A percentile compares a stretch with the other conserved stretches of the same genome.
phyloP scores from a whole-genome alignment of 2,888 invertebrate species.

The Malthinus flaveolus region DNA sequence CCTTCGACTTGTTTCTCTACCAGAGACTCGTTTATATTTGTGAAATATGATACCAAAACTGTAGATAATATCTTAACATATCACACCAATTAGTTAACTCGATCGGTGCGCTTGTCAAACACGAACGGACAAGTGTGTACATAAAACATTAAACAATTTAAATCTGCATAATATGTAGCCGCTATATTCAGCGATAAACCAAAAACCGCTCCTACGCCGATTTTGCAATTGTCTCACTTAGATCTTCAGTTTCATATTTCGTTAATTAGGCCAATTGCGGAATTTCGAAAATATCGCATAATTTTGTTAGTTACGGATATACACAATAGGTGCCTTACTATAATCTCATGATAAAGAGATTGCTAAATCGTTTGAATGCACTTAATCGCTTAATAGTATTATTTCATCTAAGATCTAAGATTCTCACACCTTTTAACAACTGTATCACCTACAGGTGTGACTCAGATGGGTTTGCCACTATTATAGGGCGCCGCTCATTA shows the following conservation, averaged over 20 bases:
- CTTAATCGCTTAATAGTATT: slow-evolving; percentile 23
- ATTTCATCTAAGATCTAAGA: slow-evolving; percentile 26
- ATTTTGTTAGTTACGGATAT: slow-evolving; percentile 1
- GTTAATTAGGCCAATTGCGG: too few relatives aligned
- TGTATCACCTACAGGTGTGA: slow-evolving; percentile 54
- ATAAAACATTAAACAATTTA: background rate
- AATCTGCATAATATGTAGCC: background rate
- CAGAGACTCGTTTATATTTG: slow-evolving; percentile 30
- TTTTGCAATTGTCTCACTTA: too few relatives aligned
- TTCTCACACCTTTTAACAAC: slow-evolving; percentile 53
- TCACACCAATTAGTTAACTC: slow-evolving; percentile 21
- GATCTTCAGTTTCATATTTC: too few relatives aligned
- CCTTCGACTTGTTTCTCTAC: slow-evolving; percentile 33
- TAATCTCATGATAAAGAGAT: too few relatives aligned
- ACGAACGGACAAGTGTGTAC: background rate
- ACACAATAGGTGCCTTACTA: too few relatives aligned
- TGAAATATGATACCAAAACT: slow-evolving; percentile 32
- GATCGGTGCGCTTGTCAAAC: slow-evolving; percentile 22
- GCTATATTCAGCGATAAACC: background rate
- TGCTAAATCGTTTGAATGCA: slow-evolving; percentile 13
- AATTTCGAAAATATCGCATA: slow-evolving; percentile 1
- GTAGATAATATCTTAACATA: slow-evolving; percentile 28
- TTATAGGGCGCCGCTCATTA: slow-evolving; percentile 51
- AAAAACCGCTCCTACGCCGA: background rate
- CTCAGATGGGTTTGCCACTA: slow-evolving; percentile 50